Evolutionary conservation across 2,888 invertebrate genomes (phyloP).

Genomic region (Meandrusa payeni): DNA sequence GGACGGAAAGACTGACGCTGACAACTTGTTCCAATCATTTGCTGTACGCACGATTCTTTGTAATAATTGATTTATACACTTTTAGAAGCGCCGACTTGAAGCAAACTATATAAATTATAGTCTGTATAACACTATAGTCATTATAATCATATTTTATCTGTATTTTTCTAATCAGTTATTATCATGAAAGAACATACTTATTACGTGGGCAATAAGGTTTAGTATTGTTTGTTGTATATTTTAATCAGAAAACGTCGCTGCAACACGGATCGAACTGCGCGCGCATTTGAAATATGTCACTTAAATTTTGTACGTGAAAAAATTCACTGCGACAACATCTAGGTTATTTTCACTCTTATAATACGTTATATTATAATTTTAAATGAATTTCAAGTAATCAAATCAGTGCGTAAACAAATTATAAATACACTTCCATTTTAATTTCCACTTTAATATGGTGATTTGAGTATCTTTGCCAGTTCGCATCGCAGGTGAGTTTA

Average conservation of each 20-base stretch:
- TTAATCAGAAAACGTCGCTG: slow-evolving; percentile 14
- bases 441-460: slow-evolving; percentile 6
- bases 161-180: background rate
- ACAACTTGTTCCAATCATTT: too few relatives aligned
- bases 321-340: slow-evolving; percentile 41
- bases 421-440: too few relatives aligned
- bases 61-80: too few relatives aligned
- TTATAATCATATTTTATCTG: background rate
- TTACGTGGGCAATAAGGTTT: too few relatives aligned
- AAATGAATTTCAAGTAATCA: slow-evolving; percentile 24
- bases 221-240: too few relatives aligned
- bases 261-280: slow-evolving; percentile 63
- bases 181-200: too few relatives aligned
- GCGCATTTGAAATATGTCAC: slow-evolving; percentile 56
- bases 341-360: slow-evolving; percentile 44
- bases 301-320: slow-evolving; percentile 46
- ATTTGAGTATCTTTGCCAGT: slow-evolving; percentile 6
- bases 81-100: too few relatives aligned
- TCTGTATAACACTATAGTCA: too few relatives aligned
- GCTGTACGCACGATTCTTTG: too few relatives aligned
- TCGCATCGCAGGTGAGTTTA: slow-evolving; percentile 16
- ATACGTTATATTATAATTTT: slow-evolving; percentile 9
- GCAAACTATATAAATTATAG: too few relatives aligned
- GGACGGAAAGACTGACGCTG: too few relatives aligned
- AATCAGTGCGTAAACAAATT: too few relatives aligned